Base-by-base conservation (phyloP, 2,888 invertebrate species). In the Hoplodrina blanda region DNA sequence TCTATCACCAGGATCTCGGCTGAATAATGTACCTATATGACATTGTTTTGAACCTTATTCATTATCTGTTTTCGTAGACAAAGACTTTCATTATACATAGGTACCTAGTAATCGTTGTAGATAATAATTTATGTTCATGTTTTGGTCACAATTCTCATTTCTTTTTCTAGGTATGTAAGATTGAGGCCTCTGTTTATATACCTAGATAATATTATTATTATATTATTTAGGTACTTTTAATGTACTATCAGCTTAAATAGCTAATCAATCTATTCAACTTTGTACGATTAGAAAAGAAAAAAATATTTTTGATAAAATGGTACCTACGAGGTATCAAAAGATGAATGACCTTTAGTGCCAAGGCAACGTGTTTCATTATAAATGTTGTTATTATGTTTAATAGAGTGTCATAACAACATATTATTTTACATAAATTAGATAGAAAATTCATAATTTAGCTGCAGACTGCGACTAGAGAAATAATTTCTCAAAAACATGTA, bases 281-380 rank as follows among this genome's bases (percentile, higher is more conserved):
- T 73, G 61, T 57, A 68, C 56, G 71, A 73, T 73, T 69, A 62
- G n/a, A 57, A 53, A 49, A 62, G 13, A 52, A 55, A 61, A 4
- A 73, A 54, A 30, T 37, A n/a, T 30, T 17, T 30, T 57, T 50
- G 49, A 49, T 68, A 59, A 57, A 63, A 20, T 63, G 37, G 10
- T 57, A 59, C n/a, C n/a, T n/a, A n/a, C 30, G 15, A 65, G 19
- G 61, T 53, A 52, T 11, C 8, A 15, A 57, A 25, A 72, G 76
- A 72, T 67, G 70, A 78, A 74, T 69, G 65, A 78, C 68, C 78
- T 72, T 60, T 63, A 25, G 50, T 20, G 61, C 37, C 61, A 76
- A 73, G 50, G 66, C 49, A 59, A 55, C 30, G 59, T 50, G 41
- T 19, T 62, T 62, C 46, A 41, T 63, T 68, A 66, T 55, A 54